A percentile compares a stretch with the other conserved stretches of the same genome.
These are phyloP conservation scores for Parauchenoglanis ngamensis DNA, from an alignment of 2,797 vertebrate species.

Conservation along the genomic window DNA sequence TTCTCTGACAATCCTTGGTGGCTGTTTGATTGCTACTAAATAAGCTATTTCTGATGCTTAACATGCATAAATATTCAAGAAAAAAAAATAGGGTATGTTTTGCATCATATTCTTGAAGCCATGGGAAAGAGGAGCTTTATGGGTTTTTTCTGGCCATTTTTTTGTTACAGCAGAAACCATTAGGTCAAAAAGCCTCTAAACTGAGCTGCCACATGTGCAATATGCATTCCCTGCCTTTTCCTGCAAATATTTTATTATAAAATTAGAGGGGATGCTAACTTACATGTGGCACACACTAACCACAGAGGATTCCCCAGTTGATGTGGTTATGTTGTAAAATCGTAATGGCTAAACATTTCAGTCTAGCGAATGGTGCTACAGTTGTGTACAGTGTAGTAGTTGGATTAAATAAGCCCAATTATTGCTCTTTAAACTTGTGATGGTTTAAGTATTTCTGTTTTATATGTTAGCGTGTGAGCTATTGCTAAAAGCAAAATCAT, in stretches of 20 bases:
- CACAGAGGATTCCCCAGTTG: conserved; percentile 54
- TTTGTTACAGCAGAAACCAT: conserved; percentile 16
- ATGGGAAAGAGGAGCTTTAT: conserved; percentile 11
- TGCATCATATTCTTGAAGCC: neutral
- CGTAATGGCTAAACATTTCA: conserved; percentile 23
- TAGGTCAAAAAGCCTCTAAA: conserved; percentile 11
- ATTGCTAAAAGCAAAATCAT: conserved; percentile 22
- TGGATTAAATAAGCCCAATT: conserved; percentile 4
- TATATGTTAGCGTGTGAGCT: neutral
- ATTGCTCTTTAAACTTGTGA: conserved; percentile 1
- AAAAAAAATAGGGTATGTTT: neutral
- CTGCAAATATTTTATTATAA: conserved; percentile 46
- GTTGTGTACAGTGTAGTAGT: conserved; percentile 12
- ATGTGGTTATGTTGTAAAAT: conserved; percentile 56
- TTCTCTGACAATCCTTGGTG: too few relatives aligned
- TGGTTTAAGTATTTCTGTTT: neutral
- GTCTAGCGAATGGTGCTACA: neutral
- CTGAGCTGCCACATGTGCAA: conserved; percentile 55
- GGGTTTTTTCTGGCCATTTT: neutral
- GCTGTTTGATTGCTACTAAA: too few relatives aligned
- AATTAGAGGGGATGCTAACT: conserved; percentile 57
- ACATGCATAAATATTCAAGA: neutral
- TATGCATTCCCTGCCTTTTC: conserved; percentile 47
- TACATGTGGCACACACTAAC: conserved; percentile 47
- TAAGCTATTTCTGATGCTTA: neutral